Conservation (phyloP, 1,140 invertebrate species). For the Procambarus clarkii region DNA sequence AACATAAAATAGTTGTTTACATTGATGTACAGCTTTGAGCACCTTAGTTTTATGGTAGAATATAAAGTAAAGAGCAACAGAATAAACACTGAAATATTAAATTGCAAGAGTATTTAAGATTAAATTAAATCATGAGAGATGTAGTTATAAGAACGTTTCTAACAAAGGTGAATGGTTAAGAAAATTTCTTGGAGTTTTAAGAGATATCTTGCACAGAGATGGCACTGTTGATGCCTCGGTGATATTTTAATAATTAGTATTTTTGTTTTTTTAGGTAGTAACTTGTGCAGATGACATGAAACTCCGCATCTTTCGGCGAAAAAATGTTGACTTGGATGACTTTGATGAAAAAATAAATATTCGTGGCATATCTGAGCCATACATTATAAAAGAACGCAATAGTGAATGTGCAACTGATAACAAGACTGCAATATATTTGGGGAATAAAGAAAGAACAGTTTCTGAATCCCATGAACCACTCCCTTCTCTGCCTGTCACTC, state of each 20-base stretch:
- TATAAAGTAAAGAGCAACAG: too few relatives aligned
- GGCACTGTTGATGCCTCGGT: too few relatives aligned
- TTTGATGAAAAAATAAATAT: slow-evolving; percentile 57
- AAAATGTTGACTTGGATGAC: slow-evolving; percentile 44
- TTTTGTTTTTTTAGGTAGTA: slow-evolving; percentile 39
- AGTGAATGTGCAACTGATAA: not conserved
- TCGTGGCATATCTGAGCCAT: slow-evolving; percentile 40
- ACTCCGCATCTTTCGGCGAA: slow-evolving; percentile 43
- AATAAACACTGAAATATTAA: too few relatives aligned
- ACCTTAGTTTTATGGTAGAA: too few relatives aligned
- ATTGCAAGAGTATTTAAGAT: too few relatives aligned
- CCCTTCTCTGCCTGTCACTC: slow-evolving; percentile 33
- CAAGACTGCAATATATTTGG: not conserved
- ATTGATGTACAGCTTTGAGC: too few relatives aligned
- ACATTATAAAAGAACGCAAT: not conserved
- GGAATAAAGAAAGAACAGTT: not conserved
- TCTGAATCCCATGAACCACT: slow-evolving; percentile 14
- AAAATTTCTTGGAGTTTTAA: too few relatives aligned
- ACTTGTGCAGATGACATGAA: slow-evolving; percentile 64
- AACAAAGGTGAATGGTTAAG: too few relatives aligned
- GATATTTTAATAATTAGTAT: not conserved
- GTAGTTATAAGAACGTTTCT: too few relatives aligned
- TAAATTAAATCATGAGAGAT: too few relatives aligned
- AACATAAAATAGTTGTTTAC: too few relatives aligned
- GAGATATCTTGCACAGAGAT: too few relatives aligned